These are phyloP conservation scores for Eurystomus gularis DNA, from an alignment of 2,113 vertebrate genomes.

Conservation along the genomic window DNA sequence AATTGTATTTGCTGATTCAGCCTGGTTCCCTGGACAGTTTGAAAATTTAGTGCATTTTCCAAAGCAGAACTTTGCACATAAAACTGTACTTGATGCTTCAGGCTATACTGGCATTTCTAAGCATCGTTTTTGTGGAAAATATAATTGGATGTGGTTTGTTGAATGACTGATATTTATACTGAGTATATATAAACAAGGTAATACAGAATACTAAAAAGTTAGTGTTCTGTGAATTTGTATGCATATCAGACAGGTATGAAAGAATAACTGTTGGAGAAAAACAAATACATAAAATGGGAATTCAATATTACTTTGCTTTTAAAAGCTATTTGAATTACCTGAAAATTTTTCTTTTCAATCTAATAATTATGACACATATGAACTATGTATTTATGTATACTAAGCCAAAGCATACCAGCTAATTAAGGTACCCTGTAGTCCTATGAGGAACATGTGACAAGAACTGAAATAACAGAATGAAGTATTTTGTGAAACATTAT, in stretches of 20 bases:
- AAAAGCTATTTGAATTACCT: neutral
- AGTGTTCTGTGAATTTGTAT: neutral
- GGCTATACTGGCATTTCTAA: neutral
- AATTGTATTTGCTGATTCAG: neutral
- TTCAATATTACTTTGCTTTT: neutral
- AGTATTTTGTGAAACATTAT: neutral
- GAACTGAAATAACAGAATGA: neutral
- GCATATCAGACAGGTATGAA: neutral
- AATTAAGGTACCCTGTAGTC: neutral
- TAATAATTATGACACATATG: neutral
- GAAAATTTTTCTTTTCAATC: neutral
- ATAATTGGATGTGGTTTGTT: neutral
- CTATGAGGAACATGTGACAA: neutral
- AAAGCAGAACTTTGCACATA: conserved; percentile 72
- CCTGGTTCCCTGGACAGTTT: conserved; percentile 14
- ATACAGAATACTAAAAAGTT: neutral
- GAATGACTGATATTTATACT: neutral
- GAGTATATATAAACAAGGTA: neutral
- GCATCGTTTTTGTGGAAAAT: neutral
- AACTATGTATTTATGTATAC: neutral
- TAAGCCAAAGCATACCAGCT: neutral
- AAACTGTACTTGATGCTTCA: neutral
- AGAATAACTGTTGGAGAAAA: neutral
- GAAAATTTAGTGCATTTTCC: conserved; percentile 63
- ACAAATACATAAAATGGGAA: neutral